Base-by-base conservation (phyloP, 2,797 vertebrate species). In the Arremon brunneinucha region DNA sequence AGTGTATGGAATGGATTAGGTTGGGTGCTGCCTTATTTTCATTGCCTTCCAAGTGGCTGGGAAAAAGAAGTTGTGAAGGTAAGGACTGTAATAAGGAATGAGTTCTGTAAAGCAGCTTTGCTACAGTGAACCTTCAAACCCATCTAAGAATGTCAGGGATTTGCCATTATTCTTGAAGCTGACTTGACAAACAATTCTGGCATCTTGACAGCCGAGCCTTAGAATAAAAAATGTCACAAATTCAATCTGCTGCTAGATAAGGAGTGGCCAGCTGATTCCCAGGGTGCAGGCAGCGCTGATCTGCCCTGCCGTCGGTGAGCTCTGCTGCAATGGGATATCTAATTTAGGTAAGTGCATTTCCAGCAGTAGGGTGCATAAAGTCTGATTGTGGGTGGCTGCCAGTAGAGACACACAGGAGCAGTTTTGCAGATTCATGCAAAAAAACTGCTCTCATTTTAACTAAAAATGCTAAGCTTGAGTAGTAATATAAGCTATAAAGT, bases 351-450 rank as follows among this genome's bases (percentile, higher is more conserved):
- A 95, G 94, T 93, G 93, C 90, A 83, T 84, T 94, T 96, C 80
- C 82, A 93, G 84, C 75, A 77, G 24, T 44, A 89, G 75, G 90
- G 91, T 1, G 2, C 92, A 89, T 65, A 14, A 8, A 57, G 47
- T 82, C 76, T 94, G 76, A 23, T 53, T 64, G 68, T 24, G 76
- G 77, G 93, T 79, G 87, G 52, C 93, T 95, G 96, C 95, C 93
- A 96, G 88, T 41, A 92, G 46, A 89, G 46, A 91, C 80, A 65
- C 46, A 93, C 60, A 56, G 68, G 69, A 91, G 95, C 92, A 95
- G 30, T 97, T 96, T 80, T 97, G 93, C 95, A 93, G 93, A 95
- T 96, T 95, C 95, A 97, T 39, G 37, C 83, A n/a, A 93, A 86
- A 95, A 97, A 95, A 56, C 55, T 34, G 15, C 64, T 82, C 52